Base-by-base conservation (phyloP, 2,797 vertebrate genomes). In the Oceanodroma leucorhoa region DNA sequence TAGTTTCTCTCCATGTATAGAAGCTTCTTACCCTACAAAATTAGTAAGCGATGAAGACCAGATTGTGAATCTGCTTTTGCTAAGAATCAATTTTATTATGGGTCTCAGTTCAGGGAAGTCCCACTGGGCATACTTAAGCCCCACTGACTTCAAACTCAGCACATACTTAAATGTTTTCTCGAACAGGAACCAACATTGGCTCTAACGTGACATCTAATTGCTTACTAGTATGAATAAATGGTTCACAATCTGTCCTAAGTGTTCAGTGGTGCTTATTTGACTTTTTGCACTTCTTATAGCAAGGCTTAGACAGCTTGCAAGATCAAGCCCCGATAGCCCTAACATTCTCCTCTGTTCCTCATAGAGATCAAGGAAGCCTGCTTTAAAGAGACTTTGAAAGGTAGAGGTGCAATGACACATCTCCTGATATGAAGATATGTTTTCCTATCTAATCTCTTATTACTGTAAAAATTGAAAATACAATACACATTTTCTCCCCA, bases 401-500 rank as follows among this genome's bases (percentile, higher is more conserved):
- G 64, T 27, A 73, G 81, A 85, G n/a, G 46, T 85, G 32, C 61
- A 83, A 26, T 57, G 64, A 64, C 27, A 13, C 57, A 48, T 53
- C 29, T 86, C 20, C 26, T 79, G 51, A 90, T 77, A 79, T 15
- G n/a, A 71, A 64, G 45, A 62, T 70, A 21, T 75, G 34, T 91
- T 87, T 90, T 83, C 24, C 19, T 50, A 55, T 18, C 9, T 36
- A 81, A 81, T 83, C 20, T 83, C 43, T 51, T 89, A 85, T 80
- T 87, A 67, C 46, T 62, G 43, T 75, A 57, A 57, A 72, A 89
- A 93, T n/a, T 83, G 77, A 90, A 96, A 91, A 81, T 65, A 91
- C 13, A 78, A 66, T 29, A 54, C 15, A 61, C 21, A 87, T 36
- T 91, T 92, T 89, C 5, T 75, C 30, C 60, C 64, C 26, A 84